These are phyloP conservation scores for Rhabdornis inornatus DNA, from an alignment of 2,113 vertebrate species.

Conservation along the genomic window DNA sequence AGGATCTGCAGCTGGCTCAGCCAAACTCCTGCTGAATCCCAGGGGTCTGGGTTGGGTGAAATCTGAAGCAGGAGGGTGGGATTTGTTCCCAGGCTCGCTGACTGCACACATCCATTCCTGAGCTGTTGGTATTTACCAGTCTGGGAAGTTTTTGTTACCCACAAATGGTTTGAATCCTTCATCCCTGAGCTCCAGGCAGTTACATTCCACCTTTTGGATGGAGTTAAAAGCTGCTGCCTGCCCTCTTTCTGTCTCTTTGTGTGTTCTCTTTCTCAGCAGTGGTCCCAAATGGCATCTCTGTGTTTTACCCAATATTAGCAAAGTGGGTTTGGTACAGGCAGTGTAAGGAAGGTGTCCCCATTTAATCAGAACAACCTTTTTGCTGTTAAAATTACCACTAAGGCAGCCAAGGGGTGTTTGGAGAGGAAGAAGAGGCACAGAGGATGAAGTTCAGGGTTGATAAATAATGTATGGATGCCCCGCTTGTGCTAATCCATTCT, in stretches of 20 bases:
- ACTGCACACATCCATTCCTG: rapidly evolving
- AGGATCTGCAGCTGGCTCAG: not conserved
- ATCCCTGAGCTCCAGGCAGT: not conserved
- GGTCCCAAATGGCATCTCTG: not conserved
- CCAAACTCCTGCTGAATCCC: not conserved
- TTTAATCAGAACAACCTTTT: not conserved
- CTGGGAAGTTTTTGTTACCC: not conserved
- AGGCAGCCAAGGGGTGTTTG: not conserved
- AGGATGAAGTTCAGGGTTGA: not conserved
- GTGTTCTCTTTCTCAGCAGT: rapidly evolving
- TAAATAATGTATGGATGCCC: rapidly evolving
- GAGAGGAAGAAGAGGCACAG: not conserved
- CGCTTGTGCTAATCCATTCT: not conserved
- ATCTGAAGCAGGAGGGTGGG: not conserved
- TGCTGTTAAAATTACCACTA: not conserved
- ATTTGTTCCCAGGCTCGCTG: not conserved
- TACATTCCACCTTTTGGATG: not conserved
- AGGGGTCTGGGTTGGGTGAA: not conserved
- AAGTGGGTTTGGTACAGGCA: not conserved
- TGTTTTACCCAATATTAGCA: not conserved
- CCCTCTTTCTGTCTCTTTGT: not conserved
- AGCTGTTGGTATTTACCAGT: not conserved
- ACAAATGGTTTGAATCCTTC: not conserved
- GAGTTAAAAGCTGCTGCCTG: not conserved
- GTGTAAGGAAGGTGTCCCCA: not conserved